Conservation (phyloP, 2,888 invertebrate species). For the Melipona bicolor region DNA sequence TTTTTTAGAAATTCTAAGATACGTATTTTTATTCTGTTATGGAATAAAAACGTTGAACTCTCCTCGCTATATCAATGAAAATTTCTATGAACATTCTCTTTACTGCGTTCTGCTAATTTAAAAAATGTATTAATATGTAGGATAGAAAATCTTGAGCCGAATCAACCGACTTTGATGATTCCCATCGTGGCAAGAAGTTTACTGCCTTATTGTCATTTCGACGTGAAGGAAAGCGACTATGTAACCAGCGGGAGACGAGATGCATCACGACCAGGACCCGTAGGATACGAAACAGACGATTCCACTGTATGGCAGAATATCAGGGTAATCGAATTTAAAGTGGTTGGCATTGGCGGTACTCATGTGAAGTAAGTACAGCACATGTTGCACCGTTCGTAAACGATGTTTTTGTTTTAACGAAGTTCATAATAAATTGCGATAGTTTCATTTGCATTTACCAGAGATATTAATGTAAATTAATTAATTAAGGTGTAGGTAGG, state of each 20-base stretch:
- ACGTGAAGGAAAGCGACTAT: conserved; percentile 88
- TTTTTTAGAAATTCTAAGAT: no score
- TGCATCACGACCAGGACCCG: conserved; percentile 74
- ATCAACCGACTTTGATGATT: conserved; percentile 76
- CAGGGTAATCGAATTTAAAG: conserved; percentile 88
- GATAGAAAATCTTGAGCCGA: conserved; percentile 86
- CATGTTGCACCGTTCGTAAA: neutral
- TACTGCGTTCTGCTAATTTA: no score
- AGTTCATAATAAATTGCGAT: conserved; percentile 16
- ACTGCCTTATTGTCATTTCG: conserved; percentile 89
- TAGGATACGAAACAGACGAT: conserved; percentile 78
- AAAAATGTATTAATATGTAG: conserved; percentile 53
- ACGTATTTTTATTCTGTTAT: no score
- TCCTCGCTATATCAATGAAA: no score
- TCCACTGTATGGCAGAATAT: conserved; percentile 84
- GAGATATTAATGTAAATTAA: neutral
- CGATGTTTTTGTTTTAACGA: neutral
- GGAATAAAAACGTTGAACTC: no score
- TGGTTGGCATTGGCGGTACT: conserved; percentile 87
- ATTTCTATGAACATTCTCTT: no score
- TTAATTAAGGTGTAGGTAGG: no score
- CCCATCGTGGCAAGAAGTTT: conserved; percentile 86
- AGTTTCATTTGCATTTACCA: neutral
- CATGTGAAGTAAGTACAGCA: conserved; percentile 84
- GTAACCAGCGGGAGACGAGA: conserved; percentile 85